Conservation (phyloP, 2,888 invertebrate genomes). For the Eristalis arbustorum region DNA sequence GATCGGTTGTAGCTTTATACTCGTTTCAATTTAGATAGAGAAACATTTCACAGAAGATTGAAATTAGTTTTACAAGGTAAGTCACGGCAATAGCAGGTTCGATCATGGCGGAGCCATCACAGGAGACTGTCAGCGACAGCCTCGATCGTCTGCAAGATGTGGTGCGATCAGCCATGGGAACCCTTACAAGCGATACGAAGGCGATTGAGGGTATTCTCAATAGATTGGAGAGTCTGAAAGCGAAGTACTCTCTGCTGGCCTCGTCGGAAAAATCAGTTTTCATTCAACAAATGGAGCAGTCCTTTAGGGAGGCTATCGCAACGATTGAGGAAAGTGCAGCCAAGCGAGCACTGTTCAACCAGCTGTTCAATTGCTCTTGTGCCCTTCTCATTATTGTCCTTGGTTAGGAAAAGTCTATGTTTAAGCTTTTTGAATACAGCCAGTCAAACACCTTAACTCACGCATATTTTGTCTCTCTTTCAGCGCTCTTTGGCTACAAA, state of each 20-base stretch:
- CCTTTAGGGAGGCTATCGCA: constrained; percentile 74
- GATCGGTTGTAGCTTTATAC: not conserved
- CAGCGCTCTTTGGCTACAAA: constrained; percentile 94
- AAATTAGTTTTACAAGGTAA: constrained; percentile 46
- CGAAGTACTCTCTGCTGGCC: constrained; percentile 74
- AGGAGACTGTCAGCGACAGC: constrained; percentile 70
- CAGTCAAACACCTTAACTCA: not conserved
- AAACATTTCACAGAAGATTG: constrained; percentile 16
- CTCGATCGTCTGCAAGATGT: constrained; percentile 74
- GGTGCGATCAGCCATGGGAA: constrained; percentile 74
- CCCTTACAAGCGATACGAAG: constrained; percentile 72
- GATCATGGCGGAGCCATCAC: constrained; percentile 15
- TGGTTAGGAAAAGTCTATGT: constrained; percentile 72
- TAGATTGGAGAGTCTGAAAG: constrained; percentile 73
- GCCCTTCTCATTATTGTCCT: constrained; percentile 74
- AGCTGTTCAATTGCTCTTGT: constrained; percentile 75
- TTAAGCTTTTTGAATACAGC: not conserved
- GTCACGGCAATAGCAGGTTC: constrained; percentile 17
- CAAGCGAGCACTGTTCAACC: constrained; percentile 73
- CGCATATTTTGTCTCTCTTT: constrained; percentile 77
- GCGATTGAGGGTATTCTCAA: constrained; percentile 73
- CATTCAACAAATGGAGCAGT: constrained; percentile 75
- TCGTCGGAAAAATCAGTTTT: constrained; percentile 74
- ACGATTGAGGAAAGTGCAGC: constrained; percentile 74
- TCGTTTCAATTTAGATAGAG: constrained; percentile 33